Evolutionary conservation across 2,888 invertebrate genomes (phyloP).

Genomic region (Apoda limacodes): DNA sequence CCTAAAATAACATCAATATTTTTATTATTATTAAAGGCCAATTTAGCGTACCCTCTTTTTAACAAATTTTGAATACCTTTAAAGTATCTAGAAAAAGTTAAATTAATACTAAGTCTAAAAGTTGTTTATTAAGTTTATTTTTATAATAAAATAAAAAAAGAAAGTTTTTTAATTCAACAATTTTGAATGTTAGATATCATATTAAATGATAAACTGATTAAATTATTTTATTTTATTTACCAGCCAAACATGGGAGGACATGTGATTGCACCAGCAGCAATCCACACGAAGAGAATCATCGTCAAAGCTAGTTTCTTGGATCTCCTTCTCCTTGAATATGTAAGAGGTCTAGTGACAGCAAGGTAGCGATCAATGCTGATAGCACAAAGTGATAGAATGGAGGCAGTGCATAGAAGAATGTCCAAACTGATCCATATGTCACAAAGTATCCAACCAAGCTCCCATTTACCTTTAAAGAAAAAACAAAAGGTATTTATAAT

Average conservation of each 20-base stretch:
- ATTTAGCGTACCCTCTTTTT: neutral
- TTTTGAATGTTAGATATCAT: neutral
- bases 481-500: neutral
- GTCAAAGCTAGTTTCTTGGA: conserved; percentile 85
- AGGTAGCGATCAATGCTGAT: conserved; percentile 93
- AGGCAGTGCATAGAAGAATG: conserved; percentile 93
- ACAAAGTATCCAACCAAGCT: conserved; percentile 88
- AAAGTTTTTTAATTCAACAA: neutral
- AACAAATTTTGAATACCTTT: neutral
- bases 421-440: conserved; percentile 94
- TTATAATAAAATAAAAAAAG: no score
- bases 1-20: conserved; percentile 48
- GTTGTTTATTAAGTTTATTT: no score
- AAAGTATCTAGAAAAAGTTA: neutral
- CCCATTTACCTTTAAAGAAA: conserved; percentile 78
- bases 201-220: neutral
- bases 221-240: conserved; percentile 58
- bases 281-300: conserved; percentile 93
- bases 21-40: neutral
- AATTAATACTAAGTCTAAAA: no score
- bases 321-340: conserved; percentile 89
- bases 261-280: conserved; percentile 89
- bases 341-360: conserved; percentile 93
- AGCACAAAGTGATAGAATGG: conserved; percentile 91
- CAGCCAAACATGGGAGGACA: conserved; percentile 95